These are phyloP conservation scores for Rotaria magnacalcarata DNA, from an alignment of 2,888 invertebrate species.

Conservation along the genomic window DNA sequence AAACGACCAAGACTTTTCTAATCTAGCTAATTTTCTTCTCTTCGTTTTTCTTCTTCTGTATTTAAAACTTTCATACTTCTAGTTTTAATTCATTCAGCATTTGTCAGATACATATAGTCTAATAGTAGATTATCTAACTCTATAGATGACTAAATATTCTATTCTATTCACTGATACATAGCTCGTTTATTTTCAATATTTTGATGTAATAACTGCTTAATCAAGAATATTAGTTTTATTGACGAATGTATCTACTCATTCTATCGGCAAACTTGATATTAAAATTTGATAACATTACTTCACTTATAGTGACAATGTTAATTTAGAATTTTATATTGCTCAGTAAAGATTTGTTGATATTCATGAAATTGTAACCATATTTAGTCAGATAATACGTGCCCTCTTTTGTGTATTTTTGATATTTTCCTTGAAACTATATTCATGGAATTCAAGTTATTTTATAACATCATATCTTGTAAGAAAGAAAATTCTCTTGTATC, in stretches of 20 bases:
- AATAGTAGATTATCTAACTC: not conserved
- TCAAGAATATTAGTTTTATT: not conserved
- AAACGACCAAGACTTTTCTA: slow-evolving; percentile 20
- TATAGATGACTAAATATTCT: not conserved
- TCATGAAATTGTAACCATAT: no score
- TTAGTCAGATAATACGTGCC: slow-evolving; percentile 45
- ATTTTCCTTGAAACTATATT: slow-evolving; percentile 49
- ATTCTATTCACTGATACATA: not conserved
- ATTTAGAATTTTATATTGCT: no score
- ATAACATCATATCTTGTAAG: slow-evolving; percentile 55
- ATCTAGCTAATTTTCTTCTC: not conserved
- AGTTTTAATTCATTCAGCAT: slow-evolving; percentile 1
- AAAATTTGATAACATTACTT: no score
- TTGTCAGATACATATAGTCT: not conserved
- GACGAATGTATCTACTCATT: not conserved
- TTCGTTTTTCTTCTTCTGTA: not conserved
- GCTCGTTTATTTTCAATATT: no score
- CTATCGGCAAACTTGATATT: no score
- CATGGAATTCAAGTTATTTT: slow-evolving; percentile 43
- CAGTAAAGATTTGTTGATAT: no score
- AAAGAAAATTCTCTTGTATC: no score
- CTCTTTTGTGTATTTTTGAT: slow-evolving; percentile 59
- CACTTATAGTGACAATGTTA: no score
- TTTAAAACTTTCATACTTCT: not conserved
- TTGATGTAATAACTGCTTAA: not conserved